Percentiles rank a stretch among this genome's conserved stretches.
Evolutionary conservation across 2,113 vertebrate species (phyloP).

Genomic region (Coturnix japonica): DNA sequence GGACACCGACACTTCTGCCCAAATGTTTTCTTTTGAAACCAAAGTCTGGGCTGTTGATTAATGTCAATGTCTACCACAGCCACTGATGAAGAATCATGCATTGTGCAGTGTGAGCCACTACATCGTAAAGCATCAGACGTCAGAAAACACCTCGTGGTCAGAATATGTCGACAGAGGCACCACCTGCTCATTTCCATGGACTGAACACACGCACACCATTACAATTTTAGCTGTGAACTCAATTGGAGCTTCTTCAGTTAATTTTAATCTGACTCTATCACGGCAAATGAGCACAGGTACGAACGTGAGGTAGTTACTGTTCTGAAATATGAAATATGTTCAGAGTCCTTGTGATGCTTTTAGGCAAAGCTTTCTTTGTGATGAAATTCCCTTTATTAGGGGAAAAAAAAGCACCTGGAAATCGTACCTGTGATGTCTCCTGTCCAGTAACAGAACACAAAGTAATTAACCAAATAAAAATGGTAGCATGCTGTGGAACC

Average conservation of each 20-base stretch:
- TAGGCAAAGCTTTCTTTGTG: background rate
- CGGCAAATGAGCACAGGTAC: conserved; percentile 81
- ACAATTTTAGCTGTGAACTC: conserved; percentile 88
- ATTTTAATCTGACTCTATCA: conserved; percentile 88
- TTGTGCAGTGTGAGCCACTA: conserved; percentile 86
- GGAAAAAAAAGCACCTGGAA: background rate
- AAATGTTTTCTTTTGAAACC: background rate
- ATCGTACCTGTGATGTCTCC: background rate
- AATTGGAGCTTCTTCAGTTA: conserved; percentile 83
- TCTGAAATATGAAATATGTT: background rate
- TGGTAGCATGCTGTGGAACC: background rate
- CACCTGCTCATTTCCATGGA: conserved; percentile 83
- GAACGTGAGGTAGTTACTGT: background rate
- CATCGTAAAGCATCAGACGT: conserved; percentile 72
- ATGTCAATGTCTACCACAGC: conserved; percentile 73
- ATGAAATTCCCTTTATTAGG: background rate
- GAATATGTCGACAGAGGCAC: conserved; percentile 72
- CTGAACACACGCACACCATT: conserved; percentile 78
- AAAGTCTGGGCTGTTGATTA: background rate
- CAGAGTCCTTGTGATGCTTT: background rate
- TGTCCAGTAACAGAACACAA: background rate
- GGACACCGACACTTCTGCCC: background rate
- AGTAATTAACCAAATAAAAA: background rate
- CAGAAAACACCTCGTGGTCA: conserved; percentile 65
- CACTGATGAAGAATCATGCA: conserved; percentile 60